A percentile compares a stretch with the other conserved stretches of the same genome.
Evolutionary conservation across 1,140 invertebrate species (phyloP).

Genomic region (Fopius arisanus): DNA sequence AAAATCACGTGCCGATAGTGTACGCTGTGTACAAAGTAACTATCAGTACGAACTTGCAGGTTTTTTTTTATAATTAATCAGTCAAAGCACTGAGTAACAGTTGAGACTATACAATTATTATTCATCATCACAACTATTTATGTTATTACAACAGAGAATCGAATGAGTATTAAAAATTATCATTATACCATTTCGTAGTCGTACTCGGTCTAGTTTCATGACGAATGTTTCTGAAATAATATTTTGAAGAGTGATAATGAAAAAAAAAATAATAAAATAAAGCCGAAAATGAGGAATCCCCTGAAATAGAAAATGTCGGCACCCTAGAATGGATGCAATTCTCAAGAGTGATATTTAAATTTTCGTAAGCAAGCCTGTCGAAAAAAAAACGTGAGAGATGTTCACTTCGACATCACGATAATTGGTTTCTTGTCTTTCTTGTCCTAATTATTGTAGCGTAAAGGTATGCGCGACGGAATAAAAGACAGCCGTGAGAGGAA

Average conservation of each 20-base stretch:
- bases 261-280: no score
- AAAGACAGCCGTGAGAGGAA: conserved; percentile 11
- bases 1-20: not conserved
- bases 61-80: no score
- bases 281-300: not conserved
- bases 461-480: conserved; percentile 22
- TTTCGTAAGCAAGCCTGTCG: not conserved
- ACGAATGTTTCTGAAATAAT: no score
- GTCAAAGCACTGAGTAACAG: no score
- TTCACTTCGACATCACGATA: conserved; percentile 30
- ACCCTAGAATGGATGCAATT: not conserved
- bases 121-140: no score
- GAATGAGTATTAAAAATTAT: no score
- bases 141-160: no score
- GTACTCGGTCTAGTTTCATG: no score
- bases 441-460: conserved; percentile 31
- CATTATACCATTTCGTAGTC: no score
- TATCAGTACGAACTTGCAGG: no score
- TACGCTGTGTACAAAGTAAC: not conserved
- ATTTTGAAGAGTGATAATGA: no score
- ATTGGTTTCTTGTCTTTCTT: conserved; percentile 31
- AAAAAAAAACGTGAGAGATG: conserved; percentile 17
- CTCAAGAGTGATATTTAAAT: not conserved
- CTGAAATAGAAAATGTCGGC: not conserved
- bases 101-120: no score